phyloP scores from a whole-genome alignment of 2,888 invertebrate species.

The Osedax frankpressi region DNA sequence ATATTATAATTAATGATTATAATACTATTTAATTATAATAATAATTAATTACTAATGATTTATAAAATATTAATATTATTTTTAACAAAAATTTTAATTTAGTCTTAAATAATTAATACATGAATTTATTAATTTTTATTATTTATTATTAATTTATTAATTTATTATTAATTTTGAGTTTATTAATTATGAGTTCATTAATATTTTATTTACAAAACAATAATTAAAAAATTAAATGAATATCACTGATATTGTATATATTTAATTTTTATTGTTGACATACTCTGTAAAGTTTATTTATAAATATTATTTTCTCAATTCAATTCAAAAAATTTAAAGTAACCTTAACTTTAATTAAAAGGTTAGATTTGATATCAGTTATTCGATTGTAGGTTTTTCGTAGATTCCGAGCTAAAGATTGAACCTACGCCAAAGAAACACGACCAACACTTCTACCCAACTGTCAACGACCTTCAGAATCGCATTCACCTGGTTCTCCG shows the following conservation, averaged over 20 bases:
- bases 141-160: slow-evolving; percentile 28
- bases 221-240: no score
- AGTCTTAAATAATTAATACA: slow-evolving; percentile 6
- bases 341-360: no score
- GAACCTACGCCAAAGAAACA: slow-evolving; percentile 35
- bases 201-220: no score
- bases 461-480: slow-evolving; percentile 46
- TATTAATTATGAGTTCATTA: no score
- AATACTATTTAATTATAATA: neutral
- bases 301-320: no score
- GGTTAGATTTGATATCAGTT: no score
- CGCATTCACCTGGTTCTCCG: slow-evolving; percentile 43
- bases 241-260: no score
- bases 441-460: slow-evolving; percentile 43
- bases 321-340: no score
- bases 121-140: neutral
- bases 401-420: slow-evolving; percentile 32
- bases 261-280: no score
- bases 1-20: neutral
- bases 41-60: neutral
- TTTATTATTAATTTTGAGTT: slow-evolving; percentile 36
- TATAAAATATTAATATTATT: neutral
- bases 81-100: neutral
- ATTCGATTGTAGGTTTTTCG: slow-evolving; percentile 41
- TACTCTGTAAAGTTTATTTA: no score